These are phyloP conservation scores for Spea multiplicata DNA, from an alignment of 2,113 vertebrate genomes.

Conservation along the genomic window DNA sequence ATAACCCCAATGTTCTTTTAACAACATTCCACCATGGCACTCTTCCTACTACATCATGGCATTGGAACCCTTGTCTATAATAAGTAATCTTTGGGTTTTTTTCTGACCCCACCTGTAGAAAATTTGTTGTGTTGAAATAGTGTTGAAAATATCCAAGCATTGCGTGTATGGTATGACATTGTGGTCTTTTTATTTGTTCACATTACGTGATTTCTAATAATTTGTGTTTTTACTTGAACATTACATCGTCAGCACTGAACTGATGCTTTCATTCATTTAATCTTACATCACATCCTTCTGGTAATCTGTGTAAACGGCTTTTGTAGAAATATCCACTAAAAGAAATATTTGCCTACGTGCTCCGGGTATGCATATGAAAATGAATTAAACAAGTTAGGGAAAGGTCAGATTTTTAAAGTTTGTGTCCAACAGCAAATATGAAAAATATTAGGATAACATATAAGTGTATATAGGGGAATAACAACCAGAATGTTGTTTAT, in stretches of 20 bases:
- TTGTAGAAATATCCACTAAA: background rate
- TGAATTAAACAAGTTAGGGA: background rate
- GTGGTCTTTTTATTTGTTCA: constrained; percentile 3
- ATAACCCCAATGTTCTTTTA: constrained; percentile 6
- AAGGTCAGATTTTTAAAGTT: background rate
- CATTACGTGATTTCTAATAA: constrained; percentile 10
- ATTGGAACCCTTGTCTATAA: constrained; percentile 31
- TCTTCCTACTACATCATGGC: constrained; percentile 29
- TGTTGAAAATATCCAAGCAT: background rate
- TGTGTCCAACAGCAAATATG: background rate
- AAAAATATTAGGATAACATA: too few relatives aligned
- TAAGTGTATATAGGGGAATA: too few relatives aligned
- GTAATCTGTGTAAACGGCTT: constrained; percentile 1
- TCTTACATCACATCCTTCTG: constrained; percentile 27
- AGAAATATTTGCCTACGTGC: constrained; percentile 17
- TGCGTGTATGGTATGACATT: constrained; percentile 7
- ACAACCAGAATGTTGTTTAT: too few relatives aligned
- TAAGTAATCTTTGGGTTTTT: background rate
- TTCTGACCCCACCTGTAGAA: constrained; percentile 27
- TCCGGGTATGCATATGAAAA: background rate
- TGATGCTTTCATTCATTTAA: background rate
- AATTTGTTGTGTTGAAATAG: constrained; percentile 23
- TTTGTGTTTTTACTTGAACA: constrained; percentile 6
- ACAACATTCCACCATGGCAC: constrained; percentile 20
- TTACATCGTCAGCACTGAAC: constrained; percentile 11